Evolutionary conservation across 2,888 invertebrate species (phyloP).

Genomic region (Pseudoips prasinana): DNA sequence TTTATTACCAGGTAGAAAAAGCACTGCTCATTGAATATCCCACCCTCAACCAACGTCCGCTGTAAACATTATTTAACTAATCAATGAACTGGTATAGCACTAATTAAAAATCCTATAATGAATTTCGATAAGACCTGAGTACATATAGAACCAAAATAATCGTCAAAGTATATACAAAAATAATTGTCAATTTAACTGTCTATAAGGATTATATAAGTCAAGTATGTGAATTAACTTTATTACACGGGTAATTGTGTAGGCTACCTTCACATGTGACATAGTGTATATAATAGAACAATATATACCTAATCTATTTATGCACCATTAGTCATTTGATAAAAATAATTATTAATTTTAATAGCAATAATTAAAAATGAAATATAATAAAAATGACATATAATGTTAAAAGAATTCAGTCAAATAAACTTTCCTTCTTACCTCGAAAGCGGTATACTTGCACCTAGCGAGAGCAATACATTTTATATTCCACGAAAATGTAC

Average conservation of each 20-base stretch:
- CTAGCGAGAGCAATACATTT: background rate
- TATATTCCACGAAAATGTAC: background rate
- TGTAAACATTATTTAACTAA: conserved; percentile 41
- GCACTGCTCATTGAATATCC: conserved; percentile 11
- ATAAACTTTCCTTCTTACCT: conserved; percentile 21
- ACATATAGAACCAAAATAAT: conserved; percentile 15
- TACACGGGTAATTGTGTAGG: conserved; percentile 15
- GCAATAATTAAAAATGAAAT: conserved; percentile 23
- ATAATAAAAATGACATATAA: conserved; percentile 13
- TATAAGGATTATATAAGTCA: conserved; percentile 8
- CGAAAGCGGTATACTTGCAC: conserved; percentile 10
- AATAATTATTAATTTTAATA: too few relatives aligned
- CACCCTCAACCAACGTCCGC: conserved; percentile 41
- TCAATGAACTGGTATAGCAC: conserved; percentile 20
- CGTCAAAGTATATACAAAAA: conserved; percentile 30
- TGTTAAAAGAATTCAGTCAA: too few relatives aligned
- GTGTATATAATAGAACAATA: conserved; percentile 34
- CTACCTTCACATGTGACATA: conserved; percentile 23
- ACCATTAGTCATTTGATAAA: conserved; percentile 51
- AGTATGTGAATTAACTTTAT: conserved; percentile 6
- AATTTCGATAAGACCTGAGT: conserved; percentile 28
- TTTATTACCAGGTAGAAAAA: too few relatives aligned
- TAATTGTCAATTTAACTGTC: conserved; percentile 11
- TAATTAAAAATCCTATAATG: conserved; percentile 30
- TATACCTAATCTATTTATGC: conserved; percentile 56